Conservation (phyloP, 2,888 invertebrate genomes). For the Drosophila villosipedis region DNA sequence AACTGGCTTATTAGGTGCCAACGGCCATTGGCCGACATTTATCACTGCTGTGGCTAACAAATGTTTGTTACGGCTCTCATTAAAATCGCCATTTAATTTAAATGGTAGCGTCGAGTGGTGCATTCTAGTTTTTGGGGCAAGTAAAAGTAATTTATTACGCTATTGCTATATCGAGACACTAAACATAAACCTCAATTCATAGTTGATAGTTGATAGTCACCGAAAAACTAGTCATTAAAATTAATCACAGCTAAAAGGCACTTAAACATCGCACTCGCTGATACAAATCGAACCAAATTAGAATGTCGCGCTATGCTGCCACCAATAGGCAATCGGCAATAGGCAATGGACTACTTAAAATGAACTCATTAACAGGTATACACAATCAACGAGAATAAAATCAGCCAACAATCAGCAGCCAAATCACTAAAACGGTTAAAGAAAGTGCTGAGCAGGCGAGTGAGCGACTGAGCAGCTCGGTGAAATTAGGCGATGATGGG, state of each 20-base stretch:
- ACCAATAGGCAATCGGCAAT: constrained; percentile 23
- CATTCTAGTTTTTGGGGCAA: constrained; percentile 38
- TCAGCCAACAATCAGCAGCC: constrained; percentile 32
- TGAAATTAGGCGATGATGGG: constrained; percentile 69
- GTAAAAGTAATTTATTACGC: constrained; percentile 58
- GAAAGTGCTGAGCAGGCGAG: constrained; percentile 62
- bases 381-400: constrained; percentile 6
- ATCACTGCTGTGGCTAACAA: constrained; percentile 31
- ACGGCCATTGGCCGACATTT: constrained; percentile 64
- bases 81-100: constrained; percentile 74
- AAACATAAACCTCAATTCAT: constrained; percentile 29
- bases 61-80: constrained; percentile 50
- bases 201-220: constrained; percentile 8
- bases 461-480: constrained; percentile 32
- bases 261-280: constrained; percentile 62
- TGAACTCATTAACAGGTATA: constrained; percentile 70
- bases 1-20: constrained; percentile 74
- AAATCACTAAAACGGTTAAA: constrained; percentile 59
- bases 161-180: constrained; percentile 22
- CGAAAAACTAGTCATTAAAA: constrained; percentile 68
- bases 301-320: constrained; percentile 30
- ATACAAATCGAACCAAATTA: constrained; percentile 72
- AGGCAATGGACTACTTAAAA: constrained; percentile 70
- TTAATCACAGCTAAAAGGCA: constrained; percentile 77
- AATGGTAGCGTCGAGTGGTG: constrained; percentile 55